Evolutionary conservation across 2,888 invertebrate species (phyloP).

Genomic region (Ceraclea dissimilis): DNA sequence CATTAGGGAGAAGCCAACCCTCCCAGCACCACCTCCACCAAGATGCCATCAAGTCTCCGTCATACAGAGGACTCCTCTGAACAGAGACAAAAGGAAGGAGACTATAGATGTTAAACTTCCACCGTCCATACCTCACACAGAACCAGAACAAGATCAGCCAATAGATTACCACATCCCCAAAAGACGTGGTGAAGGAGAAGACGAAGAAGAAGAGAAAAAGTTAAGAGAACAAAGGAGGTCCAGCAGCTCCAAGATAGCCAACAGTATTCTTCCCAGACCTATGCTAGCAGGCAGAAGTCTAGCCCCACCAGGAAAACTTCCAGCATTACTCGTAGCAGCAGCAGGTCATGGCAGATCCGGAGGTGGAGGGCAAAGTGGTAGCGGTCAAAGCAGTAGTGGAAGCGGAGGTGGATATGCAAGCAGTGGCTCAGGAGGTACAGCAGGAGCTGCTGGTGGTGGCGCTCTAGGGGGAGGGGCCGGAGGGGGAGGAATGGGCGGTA

Average conservation of each 20-base stretch:
- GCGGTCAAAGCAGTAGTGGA: slow-evolving; percentile 45
- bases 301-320: slow-evolving; percentile 48
- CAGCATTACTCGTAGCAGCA: slow-evolving; percentile 63
- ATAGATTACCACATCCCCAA: slow-evolving; percentile 85
- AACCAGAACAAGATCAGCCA: slow-evolving; percentile 77
- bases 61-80: slow-evolving; percentile 71
- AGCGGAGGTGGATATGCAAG: slow-evolving; percentile 38
- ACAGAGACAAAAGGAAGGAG: slow-evolving; percentile 44
- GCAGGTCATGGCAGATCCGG: slow-evolving; percentile 73
- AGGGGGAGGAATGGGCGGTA: slow-evolving; percentile 69
- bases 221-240: slow-evolving; percentile 61
- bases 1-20: slow-evolving; percentile 54
- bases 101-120: slow-evolving; percentile 46
- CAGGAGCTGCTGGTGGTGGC: slow-evolving; percentile 49
- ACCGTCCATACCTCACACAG: slow-evolving; percentile 42
- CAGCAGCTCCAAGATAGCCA: slow-evolving; percentile 59
- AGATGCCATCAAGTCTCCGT: slow-evolving; percentile 68
- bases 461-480: slow-evolving; percentile 60
- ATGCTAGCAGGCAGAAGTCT: slow-evolving; percentile 49
- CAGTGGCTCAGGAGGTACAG: slow-evolving; percentile 49
- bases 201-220: slow-evolving; percentile 61
- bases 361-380: slow-evolving; percentile 48
- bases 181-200: slow-evolving; percentile 60
- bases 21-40: slow-evolving; percentile 56
- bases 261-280: slow-evolving; percentile 48